Conservation (phyloP, 2,113 vertebrate species). For the Aldabrachelys gigantea region DNA sequence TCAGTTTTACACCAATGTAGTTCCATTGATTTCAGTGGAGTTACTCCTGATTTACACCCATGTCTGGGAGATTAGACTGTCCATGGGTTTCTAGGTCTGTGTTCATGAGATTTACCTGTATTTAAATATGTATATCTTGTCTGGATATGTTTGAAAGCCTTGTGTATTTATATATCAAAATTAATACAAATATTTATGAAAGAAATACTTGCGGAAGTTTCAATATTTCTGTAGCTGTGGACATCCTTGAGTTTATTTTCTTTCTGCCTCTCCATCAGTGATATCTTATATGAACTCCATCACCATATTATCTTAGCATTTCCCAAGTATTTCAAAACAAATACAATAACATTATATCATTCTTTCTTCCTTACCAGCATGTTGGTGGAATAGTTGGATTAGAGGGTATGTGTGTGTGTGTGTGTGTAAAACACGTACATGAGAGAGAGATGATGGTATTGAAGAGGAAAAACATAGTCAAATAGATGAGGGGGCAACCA, state of each 20-base stretch:
- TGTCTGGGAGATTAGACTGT: neutral
- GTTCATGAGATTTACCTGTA: neutral
- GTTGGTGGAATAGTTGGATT: neutral
- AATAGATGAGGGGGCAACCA: neutral
- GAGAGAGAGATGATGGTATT: neutral
- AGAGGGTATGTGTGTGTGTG: neutral
- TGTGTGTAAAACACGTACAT: neutral
- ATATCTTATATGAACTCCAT: fast-evolving
- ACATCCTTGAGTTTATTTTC: neutral
- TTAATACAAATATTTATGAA: neutral
- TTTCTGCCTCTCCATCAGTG: neutral
- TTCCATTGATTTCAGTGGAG: neutral
- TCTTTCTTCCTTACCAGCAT: neutral
- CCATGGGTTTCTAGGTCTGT: fast-evolving
- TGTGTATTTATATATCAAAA: neutral
- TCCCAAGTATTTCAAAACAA: neutral
- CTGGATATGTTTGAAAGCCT: neutral
- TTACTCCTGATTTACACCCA: neutral
- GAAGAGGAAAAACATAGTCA: neutral
- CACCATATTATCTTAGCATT: neutral
- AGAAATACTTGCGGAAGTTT: neutral
- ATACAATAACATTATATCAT: neutral
- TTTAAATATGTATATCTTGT: neutral
- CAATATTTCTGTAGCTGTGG: neutral
- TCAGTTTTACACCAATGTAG: neutral